Evolutionary conservation across 2,888 invertebrate species (phyloP), one percentile per base, ranked within the genome.

Genomic region (Ophion ventricosus): DNA sequence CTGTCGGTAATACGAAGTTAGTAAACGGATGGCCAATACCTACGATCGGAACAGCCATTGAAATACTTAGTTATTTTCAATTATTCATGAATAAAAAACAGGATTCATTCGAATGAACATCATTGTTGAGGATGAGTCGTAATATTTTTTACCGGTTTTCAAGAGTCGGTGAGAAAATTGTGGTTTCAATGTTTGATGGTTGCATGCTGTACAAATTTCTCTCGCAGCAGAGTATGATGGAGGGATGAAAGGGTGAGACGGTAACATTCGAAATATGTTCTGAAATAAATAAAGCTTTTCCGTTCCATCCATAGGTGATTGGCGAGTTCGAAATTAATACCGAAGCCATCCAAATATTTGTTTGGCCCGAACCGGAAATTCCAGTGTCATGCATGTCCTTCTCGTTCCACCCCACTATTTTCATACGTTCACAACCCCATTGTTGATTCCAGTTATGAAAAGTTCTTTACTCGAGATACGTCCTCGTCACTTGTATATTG

Each of bases 241-340:
- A 54, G 61, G 69, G 35, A 23, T 25, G 26, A 69, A 20, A 69
- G 54, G 23, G 29, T n/a, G 29, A 25, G 29, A 17, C 5, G 0
- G 11, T 2, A 1, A 49, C 35, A 20, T 25, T 14, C 3, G 64
- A 79, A 59, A 57, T 23, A 63, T 57, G 56, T 67, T 73, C 54
- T 2, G 63, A 87, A 89, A 88, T 90, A 88, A 90, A 89, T 89
- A 87, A 84, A 89, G 87, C 85, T 85, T 90, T 88, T 63, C 87
- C 86, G 87, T 88, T 88, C 86, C 82, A 86, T 87, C 87, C 87
- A 86, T 86, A 86, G 87, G 87, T 87, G 87, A 89, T 88, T 90
- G 87, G 87, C 87, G 86, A 87, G 86, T 90, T 89, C 88, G 87
- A 89, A 89, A 74, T 77, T 73, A 72, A 84, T 63, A 57, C 35